phyloP scores from a whole-genome alignment of 1,140 invertebrate species.

The Aleiodes sp. region DNA sequence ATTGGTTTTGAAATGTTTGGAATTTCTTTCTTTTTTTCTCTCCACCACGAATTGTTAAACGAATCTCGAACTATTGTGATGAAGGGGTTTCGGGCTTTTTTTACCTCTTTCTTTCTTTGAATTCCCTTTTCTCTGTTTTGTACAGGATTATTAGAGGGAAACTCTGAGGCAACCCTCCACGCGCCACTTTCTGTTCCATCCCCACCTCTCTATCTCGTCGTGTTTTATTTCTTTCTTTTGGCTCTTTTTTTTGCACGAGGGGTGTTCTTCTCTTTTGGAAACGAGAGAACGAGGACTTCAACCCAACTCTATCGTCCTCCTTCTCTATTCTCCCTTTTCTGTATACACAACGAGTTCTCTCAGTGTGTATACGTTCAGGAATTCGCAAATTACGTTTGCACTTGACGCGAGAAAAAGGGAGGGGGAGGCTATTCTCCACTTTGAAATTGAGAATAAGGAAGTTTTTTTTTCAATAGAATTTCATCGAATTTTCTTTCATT shows the following conservation, averaged over 20 bases:
- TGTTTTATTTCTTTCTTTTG: background rate
- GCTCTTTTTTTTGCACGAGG: background rate
- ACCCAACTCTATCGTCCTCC: constrained; percentile 1
- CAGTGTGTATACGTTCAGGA: constrained; percentile 32
- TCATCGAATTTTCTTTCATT: too few species aligned
- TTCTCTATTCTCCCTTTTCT: constrained; percentile 14
- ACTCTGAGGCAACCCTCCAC: background rate
- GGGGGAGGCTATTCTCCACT: background rate
- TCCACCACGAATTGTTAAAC: too few species aligned
- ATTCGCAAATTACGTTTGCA: constrained; percentile 50
- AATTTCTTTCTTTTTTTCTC: too few species aligned
- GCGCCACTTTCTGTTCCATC: constrained; percentile 28
- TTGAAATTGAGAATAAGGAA: too few species aligned
- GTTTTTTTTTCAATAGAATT: too few species aligned
- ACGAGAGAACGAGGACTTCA: background rate
- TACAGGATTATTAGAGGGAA: background rate
- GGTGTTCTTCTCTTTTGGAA: constrained; percentile 32
- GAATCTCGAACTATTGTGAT: too few species aligned
- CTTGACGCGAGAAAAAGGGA: constrained; percentile 25
- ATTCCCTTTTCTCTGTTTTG: background rate
- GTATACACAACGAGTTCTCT: constrained; percentile 13
- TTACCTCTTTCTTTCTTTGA: too few species aligned
- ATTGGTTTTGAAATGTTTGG: too few species aligned
- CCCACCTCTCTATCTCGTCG: too few species aligned
- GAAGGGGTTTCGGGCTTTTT: background rate